These are phyloP conservation scores for Lepidothrix coronata DNA, from an alignment of 2,113 vertebrate species.

Conservation along the genomic window DNA sequence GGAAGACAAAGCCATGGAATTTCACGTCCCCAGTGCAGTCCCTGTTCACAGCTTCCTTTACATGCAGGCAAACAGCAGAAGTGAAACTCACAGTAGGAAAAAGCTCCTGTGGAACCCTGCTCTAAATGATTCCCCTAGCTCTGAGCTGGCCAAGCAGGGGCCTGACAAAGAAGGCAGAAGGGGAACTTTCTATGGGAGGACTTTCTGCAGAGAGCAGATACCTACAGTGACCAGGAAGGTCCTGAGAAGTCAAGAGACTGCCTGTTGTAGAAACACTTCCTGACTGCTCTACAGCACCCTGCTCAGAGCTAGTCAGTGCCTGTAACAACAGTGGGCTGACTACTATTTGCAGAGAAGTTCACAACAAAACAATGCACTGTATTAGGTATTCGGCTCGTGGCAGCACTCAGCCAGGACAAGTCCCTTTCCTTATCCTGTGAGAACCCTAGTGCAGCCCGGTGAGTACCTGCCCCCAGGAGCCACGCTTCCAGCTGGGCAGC, in stretches of 20 bases:
- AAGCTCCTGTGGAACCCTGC: background rate
- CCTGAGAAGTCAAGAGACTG: background rate
- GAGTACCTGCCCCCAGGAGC: background rate
- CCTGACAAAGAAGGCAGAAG: background rate
- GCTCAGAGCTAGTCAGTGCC: background rate
- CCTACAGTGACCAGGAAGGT: background rate
- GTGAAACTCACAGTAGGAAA: background rate
- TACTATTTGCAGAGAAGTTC: background rate
- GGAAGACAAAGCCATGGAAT: background rate
- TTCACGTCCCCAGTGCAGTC: background rate
- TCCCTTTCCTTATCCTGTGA: background rate
- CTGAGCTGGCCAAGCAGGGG: background rate
- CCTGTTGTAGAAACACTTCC: background rate
- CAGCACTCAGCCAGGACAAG: background rate
- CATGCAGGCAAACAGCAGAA: background rate
- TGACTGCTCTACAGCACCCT: background rate
- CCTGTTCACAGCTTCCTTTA: background rate
- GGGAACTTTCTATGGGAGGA: background rate
- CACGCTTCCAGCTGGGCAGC: background rate
- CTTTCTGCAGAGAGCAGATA: background rate
- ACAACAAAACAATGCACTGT: background rate
- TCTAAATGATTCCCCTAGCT: background rate
- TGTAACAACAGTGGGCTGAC: background rate
- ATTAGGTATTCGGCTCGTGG: background rate
- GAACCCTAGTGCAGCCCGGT: accelerated